These are phyloP conservation scores for Pithys albifrons DNA, from an alignment of 2,113 vertebrate genomes.

Conservation along the genomic window DNA sequence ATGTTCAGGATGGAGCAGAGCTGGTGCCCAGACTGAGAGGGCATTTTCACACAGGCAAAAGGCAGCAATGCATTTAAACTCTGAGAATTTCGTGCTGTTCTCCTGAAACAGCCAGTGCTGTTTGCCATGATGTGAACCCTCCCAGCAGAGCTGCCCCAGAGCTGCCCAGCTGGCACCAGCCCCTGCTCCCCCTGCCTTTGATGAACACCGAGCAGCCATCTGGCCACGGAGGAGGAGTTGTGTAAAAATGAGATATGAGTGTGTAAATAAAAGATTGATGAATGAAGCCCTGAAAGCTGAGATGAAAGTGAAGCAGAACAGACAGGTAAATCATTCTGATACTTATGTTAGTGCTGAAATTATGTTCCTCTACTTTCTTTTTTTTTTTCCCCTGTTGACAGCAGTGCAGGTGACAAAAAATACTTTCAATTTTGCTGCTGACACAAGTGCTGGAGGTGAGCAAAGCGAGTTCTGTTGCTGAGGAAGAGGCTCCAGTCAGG, in stretches of 20 bases:
- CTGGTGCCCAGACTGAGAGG: neutral
- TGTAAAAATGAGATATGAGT: conserved; percentile 72
- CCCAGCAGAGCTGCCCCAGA: neutral
- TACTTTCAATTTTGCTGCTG: conserved; percentile 69
- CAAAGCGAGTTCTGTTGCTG: conserved; percentile 39
- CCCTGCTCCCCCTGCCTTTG: conserved; percentile 17
- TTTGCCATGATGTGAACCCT: neutral
- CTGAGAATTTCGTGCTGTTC: neutral
- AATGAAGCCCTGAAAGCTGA: conserved; percentile 74
- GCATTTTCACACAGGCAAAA: neutral
- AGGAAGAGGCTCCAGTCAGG: conserved; percentile 39
- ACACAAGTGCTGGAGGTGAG: conserved; percentile 53
- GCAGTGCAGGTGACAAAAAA: conserved; percentile 70
- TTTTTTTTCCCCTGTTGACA: conserved; percentile 57
- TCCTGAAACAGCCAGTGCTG: neutral
- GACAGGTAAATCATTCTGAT: conserved; percentile 78
- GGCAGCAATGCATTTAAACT: neutral
- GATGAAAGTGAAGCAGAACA: conserved; percentile 73
- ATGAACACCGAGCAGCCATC: conserved; percentile 63
- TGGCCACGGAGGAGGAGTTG: conserved; percentile 49
- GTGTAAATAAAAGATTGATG: conserved; percentile 78
- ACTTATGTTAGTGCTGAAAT: conserved; percentile 76
- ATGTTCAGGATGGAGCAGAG: neutral
- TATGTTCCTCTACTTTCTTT: conserved; percentile 59
- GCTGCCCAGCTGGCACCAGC: conserved; percentile 17